These are phyloP conservation scores for Aphelinus atriplicis DNA, from an alignment of 1,140 invertebrate species.

Conservation along the genomic window DNA sequence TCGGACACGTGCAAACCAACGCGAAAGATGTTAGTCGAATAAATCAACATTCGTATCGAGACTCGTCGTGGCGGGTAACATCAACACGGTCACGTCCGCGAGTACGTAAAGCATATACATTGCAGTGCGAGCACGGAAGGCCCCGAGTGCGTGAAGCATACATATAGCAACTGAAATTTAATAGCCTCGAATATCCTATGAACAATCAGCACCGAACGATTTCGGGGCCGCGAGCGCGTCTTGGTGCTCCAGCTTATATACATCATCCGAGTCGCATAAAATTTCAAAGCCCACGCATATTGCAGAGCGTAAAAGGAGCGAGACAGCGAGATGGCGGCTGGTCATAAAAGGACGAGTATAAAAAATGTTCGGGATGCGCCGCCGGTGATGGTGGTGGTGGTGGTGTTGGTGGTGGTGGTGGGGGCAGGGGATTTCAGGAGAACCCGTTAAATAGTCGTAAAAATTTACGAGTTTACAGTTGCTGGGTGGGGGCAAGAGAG, in stretches of 20 bases:
- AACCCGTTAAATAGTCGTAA: slow-evolving; percentile 31
- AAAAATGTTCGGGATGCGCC: background rate
- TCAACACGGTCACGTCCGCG: too few relatives aligned
- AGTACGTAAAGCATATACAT: too few relatives aligned
- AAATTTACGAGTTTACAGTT: slow-evolving; percentile 33
- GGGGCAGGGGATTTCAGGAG: background rate
- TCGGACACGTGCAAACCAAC: too few relatives aligned
- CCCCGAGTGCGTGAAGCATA: too few relatives aligned
- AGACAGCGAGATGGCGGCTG: background rate
- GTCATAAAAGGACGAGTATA: slow-evolving; percentile 18
- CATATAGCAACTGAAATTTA: background rate
- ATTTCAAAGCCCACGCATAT: slow-evolving; percentile 10
- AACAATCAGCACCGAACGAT: slow-evolving; percentile 2
- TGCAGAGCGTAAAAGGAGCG: background rate
- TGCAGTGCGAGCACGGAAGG: too few relatives aligned
- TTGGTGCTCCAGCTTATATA: too few relatives aligned
- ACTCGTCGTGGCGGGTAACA: too few relatives aligned
- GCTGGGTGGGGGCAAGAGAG: background rate
- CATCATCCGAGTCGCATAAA: background rate
- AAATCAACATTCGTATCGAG: too few relatives aligned
- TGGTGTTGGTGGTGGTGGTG: background rate
- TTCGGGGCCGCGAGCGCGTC: background rate
- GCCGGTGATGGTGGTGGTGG: background rate
- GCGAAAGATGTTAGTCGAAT: too few relatives aligned
- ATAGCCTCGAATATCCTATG: background rate